Conservation (phyloP, 2,888 invertebrate species). For the Salticus scenicus region DNA sequence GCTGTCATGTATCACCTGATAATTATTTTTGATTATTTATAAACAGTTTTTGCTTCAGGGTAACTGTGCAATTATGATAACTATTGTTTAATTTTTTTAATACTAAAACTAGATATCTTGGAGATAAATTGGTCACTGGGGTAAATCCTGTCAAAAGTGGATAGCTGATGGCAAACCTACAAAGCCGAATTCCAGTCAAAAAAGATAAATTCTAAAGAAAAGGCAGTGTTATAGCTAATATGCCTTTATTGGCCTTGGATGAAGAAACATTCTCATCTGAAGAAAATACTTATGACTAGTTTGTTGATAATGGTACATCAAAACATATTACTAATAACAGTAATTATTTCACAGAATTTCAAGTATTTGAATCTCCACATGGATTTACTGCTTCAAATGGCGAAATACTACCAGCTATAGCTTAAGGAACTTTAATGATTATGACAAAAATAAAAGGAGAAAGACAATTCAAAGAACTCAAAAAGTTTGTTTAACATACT, state of each 20-base stretch:
- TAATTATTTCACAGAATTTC: not conserved
- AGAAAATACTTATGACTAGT: not conserved
- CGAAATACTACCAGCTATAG: slow-evolving; percentile 31
- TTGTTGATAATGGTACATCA: slow-evolving; percentile 47
- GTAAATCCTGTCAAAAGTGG: not conserved
- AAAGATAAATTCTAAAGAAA: not conserved
- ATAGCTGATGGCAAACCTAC: not conserved
- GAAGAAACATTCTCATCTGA: not conserved
- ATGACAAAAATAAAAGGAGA: not conserved
- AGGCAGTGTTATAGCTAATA: not conserved
- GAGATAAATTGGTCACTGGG: not conserved
- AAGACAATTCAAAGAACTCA: not conserved
- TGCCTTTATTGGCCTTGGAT: not conserved
- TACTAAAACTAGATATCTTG: too few species aligned
- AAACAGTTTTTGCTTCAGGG: too few species aligned
- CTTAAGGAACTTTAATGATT: slow-evolving; percentile 23
- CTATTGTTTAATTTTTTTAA: too few species aligned
- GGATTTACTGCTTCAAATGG: slow-evolving; percentile 17
- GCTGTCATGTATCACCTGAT: too few species aligned
- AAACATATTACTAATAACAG: slow-evolving; percentile 25
- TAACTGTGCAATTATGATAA: too few species aligned
- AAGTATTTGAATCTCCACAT: slow-evolving; percentile 11
- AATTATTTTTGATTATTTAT: too few species aligned
- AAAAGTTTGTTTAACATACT: not conserved
- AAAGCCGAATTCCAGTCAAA: not conserved